A percentile compares a stretch with the other conserved stretches of the same genome.
phyloP scores from a whole-genome alignment of 1,140 invertebrate genomes.

The Drosophila virilis region DNA sequence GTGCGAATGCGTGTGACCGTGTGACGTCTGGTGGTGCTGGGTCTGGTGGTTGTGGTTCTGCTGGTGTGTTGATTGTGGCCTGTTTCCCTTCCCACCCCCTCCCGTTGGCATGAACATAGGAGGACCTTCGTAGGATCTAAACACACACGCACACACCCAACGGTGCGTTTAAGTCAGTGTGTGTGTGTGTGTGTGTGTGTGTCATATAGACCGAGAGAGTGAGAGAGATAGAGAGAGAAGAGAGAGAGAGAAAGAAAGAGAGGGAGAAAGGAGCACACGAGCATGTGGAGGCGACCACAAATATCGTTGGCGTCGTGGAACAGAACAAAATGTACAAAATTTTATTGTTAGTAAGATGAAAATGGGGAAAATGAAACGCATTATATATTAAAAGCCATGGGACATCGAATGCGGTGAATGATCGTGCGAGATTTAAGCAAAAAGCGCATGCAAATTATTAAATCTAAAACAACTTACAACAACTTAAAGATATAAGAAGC shows the following conservation, averaged over 20 bases:
- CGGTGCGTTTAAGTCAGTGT: constrained; percentile 18
- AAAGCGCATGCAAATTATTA: constrained; percentile 29
- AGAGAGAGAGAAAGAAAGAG: not conserved
- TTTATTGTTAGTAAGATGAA: constrained; percentile 76
- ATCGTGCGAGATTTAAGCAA: constrained; percentile 34
- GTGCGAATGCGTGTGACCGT: constrained; percentile 46
- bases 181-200: constrained; percentile 2
- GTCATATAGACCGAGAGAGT: constrained; percentile 26
- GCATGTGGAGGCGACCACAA: constrained; percentile 21
- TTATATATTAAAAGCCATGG: constrained; percentile 45
- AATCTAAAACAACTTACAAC: constrained; percentile 4
- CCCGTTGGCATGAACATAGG: constrained; percentile 82
- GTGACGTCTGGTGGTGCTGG: constrained; percentile 63
- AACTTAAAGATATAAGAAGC: not conserved
- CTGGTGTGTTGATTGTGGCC: constrained; percentile 77
- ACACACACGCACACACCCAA: constrained; percentile 44
- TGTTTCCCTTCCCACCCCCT: constrained; percentile 84
- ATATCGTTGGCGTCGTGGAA: constrained; percentile 36
- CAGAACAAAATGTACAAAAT: constrained; percentile 77
- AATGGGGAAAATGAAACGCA: constrained; percentile 54
- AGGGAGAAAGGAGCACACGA: constrained; percentile 20
- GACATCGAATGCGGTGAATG: constrained; percentile 41
- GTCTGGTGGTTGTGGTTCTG: constrained; percentile 66
- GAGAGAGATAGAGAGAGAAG: constrained; percentile 2
- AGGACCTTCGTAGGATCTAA: constrained; percentile 80